phyloP scores from a whole-genome alignment of 2,113 vertebrate species.

The Siniperca chuatsi region DNA sequence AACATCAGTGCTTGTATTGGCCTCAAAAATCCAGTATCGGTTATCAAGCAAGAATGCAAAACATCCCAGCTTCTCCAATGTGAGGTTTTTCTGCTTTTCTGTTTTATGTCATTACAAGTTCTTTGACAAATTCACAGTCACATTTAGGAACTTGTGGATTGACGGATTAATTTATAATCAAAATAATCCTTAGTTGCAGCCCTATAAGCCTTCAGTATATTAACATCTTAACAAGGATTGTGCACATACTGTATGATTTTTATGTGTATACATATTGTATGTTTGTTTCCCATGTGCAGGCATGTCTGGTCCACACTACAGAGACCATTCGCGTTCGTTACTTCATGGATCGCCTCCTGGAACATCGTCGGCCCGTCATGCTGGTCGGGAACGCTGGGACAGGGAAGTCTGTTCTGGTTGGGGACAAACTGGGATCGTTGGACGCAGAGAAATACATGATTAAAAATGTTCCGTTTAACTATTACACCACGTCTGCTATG shows the following conservation, averaged over 20 bases:
- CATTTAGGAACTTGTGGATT: background rate
- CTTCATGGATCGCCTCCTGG: slow-evolving; percentile 90
- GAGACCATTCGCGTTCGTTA: slow-evolving; percentile 91
- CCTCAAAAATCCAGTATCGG: background rate
- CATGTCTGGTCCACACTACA: slow-evolving; percentile 91
- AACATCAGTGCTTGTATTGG: no score
- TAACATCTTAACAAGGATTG: background rate
- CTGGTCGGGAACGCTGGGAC: slow-evolving; percentile 91
- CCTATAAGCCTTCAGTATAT: background rate
- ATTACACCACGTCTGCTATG: slow-evolving; percentile 95
- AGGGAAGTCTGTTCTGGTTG: slow-evolving; percentile 93
- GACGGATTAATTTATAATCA: background rate
- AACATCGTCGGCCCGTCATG: slow-evolving; percentile 87
- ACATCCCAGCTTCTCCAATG: no score
- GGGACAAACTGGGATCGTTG: slow-evolving; percentile 87
- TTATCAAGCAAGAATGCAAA: background rate
- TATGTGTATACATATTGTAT: background rate
- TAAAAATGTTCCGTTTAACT: slow-evolving; percentile 94
- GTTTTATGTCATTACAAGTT: no score
- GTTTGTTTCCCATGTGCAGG: slow-evolving; percentile 77
- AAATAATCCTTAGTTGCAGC: background rate
- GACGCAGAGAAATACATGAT: slow-evolving; percentile 87
- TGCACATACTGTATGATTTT: background rate
- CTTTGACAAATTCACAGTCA: no score
- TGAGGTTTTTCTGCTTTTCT: no score